Evolutionary conservation across 2,888 invertebrate species (phyloP).

Genomic region (Philaethria dido): DNA sequence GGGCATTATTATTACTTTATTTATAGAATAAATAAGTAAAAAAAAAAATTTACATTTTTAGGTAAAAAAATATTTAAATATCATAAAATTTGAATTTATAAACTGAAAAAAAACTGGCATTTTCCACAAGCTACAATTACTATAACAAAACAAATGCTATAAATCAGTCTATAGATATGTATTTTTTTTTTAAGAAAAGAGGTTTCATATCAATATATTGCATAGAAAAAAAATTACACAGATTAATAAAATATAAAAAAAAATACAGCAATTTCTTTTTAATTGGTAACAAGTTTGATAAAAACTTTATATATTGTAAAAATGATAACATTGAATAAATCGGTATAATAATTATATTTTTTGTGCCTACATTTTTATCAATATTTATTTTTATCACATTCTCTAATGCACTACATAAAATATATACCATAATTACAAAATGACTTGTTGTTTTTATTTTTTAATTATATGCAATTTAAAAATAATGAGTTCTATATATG

Average conservation of each 20-base stretch:
- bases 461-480: neutral
- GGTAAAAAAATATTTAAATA: too few species aligned
- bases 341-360: neutral
- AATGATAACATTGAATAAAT: slow-evolving; percentile 1
- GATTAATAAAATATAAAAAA: neutral
- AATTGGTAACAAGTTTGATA: neutral
- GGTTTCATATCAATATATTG: neutral
- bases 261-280: neutral
- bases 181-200: neutral
- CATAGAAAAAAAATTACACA: neutral
- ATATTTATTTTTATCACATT: neutral
- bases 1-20: too few species aligned
- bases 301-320: neutral
- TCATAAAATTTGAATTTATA: too few species aligned
- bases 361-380: neutral
- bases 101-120: too few species aligned
- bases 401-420: neutral
- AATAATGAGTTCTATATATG: neutral
- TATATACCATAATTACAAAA: neutral
- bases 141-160: neutral
- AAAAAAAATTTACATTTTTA: too few species aligned
- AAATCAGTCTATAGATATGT: neutral
- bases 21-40: too few species aligned
- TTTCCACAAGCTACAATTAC: too few species aligned
- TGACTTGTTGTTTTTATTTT: neutral